Evolutionary conservation across 2,797 vertebrate species (phyloP).

Genomic region (Pampus argenteus): DNA sequence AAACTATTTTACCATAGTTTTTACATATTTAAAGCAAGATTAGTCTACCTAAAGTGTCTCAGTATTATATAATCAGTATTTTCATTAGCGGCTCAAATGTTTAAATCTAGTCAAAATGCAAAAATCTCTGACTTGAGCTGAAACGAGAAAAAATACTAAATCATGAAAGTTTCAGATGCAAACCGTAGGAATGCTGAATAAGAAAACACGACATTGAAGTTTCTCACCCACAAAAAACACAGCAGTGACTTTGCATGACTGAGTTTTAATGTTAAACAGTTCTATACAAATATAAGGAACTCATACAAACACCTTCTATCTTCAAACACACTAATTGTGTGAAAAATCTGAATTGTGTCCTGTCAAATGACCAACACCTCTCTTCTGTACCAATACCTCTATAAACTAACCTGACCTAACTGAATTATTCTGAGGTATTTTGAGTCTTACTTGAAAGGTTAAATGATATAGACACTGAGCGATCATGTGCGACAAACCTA

Average conservation of each 20-base stretch:
- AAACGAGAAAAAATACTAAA: too few species aligned
- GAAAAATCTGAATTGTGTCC: constrained; percentile 6
- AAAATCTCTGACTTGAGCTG: too few species aligned
- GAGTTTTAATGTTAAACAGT: constrained; percentile 67
- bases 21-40: not conserved
- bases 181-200: not conserved
- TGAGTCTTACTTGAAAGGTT: constrained; percentile 34
- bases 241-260: constrained; percentile 38
- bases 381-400: not conserved
- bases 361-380: not conserved
- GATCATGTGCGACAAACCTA: constrained; percentile 2
- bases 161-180: not conserved
- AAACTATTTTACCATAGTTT: not conserved
- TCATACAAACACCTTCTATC: constrained; percentile 31
- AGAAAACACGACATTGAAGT: not conserved
- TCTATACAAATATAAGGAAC: constrained; percentile 73
- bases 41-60: not conserved
- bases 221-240: constrained; percentile 21
- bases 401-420: constrained; percentile 18
- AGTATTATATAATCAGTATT: too few species aligned
- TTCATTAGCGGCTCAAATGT: not conserved
- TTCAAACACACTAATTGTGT: constrained; percentile 6
- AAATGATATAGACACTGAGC: constrained; percentile 7
- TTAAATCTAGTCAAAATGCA: not conserved
- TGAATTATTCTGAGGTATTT: constrained; percentile 64